Base-by-base conservation (phyloP, 2,797 vertebrate species). In the Melopsittacus undulatus region DNA sequence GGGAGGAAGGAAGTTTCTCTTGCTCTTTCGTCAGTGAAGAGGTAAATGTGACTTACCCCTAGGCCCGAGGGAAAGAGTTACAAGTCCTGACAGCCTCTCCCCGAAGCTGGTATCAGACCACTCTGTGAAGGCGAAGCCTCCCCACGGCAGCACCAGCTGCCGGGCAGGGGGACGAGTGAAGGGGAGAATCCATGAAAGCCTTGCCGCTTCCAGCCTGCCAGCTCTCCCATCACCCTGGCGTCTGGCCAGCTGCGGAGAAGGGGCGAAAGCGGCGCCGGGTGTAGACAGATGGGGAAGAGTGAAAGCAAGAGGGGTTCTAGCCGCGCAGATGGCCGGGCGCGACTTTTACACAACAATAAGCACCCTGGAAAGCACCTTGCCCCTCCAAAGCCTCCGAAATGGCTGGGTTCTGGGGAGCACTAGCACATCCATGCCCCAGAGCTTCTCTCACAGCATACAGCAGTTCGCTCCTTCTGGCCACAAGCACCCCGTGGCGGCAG, bases 231-330 rank as follows among this genome's bases (percentile, higher is more conserved):
- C 27, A 7, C 12, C 24, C 54, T 0, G 36, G 18, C 2, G 5
- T n/a, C 26, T 9, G 30, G 38, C 29, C 38, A 51, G 69, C 22
- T 1, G 9, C 22, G 5, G 32, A 46, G 23, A 14, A 83, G 42
- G 5, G 6, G 2, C 26, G 4, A 17, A 79, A 19, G 3, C 0
- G 6, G 43, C 15, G 24, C 3, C 10, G 36, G 29, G 8, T 61
- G 29, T 48, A 12, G n/a, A 7, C 5, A 0, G 10, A 2, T 4
- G n/a, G 23, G 32, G 72, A 62, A 61, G n/a, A 0, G 0, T 12
- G 5, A 27, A 63, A 34, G 2, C 11, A n/a, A 27, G 23, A 24
- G n/a, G 4, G 26, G 5, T 9, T n/a, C 27, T 27, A 7, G 11
- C 11, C 4, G 13, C 6, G 40, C 46, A 6, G 12, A 4, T 7